A percentile compares a stretch with the other conserved stretches of the same genome.
phyloP scores from a whole-genome alignment of 2,888 invertebrate species.

The Tipula lateralis region DNA sequence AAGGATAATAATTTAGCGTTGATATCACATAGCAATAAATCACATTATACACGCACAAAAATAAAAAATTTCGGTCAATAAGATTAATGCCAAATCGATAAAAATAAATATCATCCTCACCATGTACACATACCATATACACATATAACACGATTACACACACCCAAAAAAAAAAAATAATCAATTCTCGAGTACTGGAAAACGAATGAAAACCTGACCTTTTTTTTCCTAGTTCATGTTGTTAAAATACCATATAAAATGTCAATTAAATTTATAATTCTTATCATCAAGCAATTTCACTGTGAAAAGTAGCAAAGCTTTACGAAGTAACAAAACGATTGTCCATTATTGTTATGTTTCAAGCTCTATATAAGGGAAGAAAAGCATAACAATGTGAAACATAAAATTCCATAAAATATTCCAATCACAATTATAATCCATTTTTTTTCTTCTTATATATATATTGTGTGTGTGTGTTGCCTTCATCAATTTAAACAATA shows the following conservation, averaged over 20 bases:
- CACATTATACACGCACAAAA: neutral
- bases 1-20: neutral
- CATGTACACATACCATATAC: neutral
- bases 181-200: neutral
- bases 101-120: neutral
- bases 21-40: neutral
- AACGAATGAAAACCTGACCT: neutral
- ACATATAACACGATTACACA: neutral
- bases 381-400: neutral
- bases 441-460: too few species aligned
- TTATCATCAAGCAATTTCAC: conserved; percentile 11
- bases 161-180: neutral
- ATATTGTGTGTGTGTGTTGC: too few species aligned
- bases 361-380: neutral
- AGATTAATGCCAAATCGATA: neutral
- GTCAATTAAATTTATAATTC: conserved; percentile 26
- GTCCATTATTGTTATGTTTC: neutral
- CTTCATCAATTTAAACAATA: conserved; percentile 19
- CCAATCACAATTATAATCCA: conserved; percentile 15
- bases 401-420: conserved; percentile 24
- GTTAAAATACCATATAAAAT: conserved; percentile 4
- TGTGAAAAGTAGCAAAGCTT: neutral
- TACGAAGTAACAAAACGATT: neutral
- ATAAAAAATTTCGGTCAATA: neutral
- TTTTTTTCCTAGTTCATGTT: neutral